Evolutionary conservation across 1,140 invertebrate genomes (phyloP).

Genomic region (Xylocopa sonorina): DNA sequence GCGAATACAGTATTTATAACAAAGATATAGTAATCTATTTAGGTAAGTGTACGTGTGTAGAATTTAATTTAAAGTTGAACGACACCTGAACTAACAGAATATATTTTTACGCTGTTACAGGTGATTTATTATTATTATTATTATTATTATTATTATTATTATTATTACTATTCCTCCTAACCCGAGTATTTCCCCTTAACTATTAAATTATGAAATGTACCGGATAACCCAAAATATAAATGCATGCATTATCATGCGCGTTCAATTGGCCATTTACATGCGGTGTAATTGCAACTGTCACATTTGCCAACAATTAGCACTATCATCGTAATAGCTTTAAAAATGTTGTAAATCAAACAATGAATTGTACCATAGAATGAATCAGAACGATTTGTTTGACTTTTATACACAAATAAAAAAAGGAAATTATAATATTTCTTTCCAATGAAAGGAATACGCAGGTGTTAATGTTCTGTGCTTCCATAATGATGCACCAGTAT

Average conservation of each 20-base stretch:
- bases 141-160: no score
- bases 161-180: no score
- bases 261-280: conserved; percentile 23
- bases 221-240: background rate
- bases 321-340: background rate
- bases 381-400: background rate
- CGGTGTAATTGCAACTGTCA: background rate
- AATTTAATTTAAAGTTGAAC: conserved; percentile 15
- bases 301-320: background rate
- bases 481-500: background rate
- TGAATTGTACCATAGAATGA: background rate
- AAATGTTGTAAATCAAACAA: background rate
- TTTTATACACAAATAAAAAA: conserved; percentile 2
- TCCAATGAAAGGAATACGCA: background rate
- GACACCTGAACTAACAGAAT: background rate
- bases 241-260: background rate
- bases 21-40: conserved; percentile 76
- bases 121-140: conserved; percentile 13
- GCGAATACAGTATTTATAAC: conserved; percentile 81
- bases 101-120: conserved; percentile 27
- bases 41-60: background rate
- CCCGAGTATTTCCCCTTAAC: conserved; percentile 18
- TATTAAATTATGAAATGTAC: background rate
- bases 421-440: background rate
- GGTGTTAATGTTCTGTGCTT: background rate